Evolutionary conservation across 1,140 invertebrate genomes (phyloP).

Genomic region (Carcinoscorpius rotundicauda): DNA sequence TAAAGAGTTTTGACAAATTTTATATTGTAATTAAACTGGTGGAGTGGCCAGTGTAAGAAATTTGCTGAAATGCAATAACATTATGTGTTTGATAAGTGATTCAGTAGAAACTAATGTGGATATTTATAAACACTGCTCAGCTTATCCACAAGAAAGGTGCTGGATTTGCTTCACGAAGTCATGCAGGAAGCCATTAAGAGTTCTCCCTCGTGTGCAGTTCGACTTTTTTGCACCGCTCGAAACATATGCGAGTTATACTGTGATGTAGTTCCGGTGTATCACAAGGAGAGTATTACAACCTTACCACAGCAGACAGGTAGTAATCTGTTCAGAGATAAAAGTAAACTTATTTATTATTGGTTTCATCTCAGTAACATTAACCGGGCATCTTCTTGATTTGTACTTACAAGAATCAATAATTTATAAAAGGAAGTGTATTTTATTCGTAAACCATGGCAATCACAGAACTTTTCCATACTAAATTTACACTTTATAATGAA

Average conservation of each 20-base stretch:
- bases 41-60: no score
- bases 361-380: no score
- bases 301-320: constrained; percentile 72
- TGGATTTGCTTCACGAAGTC: constrained; percentile 54
- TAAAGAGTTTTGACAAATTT: constrained; percentile 4
- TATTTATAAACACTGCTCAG: constrained; percentile 23
- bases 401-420: no score
- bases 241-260: constrained; percentile 68
- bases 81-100: no score
- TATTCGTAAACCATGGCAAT: no score
- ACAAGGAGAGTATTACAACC: constrained; percentile 59
- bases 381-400: no score
- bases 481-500: no score
- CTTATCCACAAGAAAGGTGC: constrained; percentile 40
- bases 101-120: no score
- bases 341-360: constrained; percentile 8
- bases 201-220: constrained; percentile 42
- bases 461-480: no score
- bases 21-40: no score
- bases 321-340: constrained; percentile 1
- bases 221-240: constrained; percentile 53
- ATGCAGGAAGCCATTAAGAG: constrained; percentile 53
- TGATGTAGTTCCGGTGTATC: constrained; percentile 58
- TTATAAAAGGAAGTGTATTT: no score
- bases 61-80: no score